These are phyloP conservation scores for Falco biarmicus DNA, from an alignment of 2,797 vertebrate species.

Conservation along the genomic window DNA sequence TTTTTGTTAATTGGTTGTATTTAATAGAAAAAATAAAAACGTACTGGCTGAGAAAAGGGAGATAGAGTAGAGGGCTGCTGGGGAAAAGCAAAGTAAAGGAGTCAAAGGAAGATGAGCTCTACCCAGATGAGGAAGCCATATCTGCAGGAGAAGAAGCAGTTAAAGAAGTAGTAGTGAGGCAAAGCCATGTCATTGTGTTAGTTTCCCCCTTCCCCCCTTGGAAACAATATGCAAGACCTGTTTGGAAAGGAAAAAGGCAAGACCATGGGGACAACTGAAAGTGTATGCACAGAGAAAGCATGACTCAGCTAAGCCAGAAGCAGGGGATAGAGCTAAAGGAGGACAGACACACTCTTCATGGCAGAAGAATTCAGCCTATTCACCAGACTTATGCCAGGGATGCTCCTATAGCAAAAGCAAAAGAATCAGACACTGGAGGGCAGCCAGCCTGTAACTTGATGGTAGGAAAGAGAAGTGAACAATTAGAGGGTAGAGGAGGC, in stretches of 20 bases:
- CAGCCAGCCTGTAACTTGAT: slow-evolving; percentile 30
- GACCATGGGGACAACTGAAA: background rate
- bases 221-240: background rate
- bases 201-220: background rate
- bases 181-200: background rate
- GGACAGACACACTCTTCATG: background rate
- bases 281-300: background rate
- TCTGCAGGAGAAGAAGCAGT: background rate
- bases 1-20: background rate
- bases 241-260: background rate
- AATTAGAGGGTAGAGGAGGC: slow-evolving; percentile 24
- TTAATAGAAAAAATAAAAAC: background rate
- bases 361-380: background rate
- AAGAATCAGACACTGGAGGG: slow-evolving; percentile 8
- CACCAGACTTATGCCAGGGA: background rate
- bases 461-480: slow-evolving; percentile 16
- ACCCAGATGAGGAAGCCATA: background rate
- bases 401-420: slow-evolving; percentile 4
- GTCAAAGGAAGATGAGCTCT: background rate
- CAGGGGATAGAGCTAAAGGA: background rate
- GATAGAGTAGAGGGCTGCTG: background rate
- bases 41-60: background rate
- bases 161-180: background rate
- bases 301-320: slow-evolving; percentile 12
- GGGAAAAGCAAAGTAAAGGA: background rate